Evolutionary conservation across 2,888 invertebrate genomes (phyloP), one percentile per base, ranked within the genome.

Genomic region (Drosophila heteroneura): DNA sequence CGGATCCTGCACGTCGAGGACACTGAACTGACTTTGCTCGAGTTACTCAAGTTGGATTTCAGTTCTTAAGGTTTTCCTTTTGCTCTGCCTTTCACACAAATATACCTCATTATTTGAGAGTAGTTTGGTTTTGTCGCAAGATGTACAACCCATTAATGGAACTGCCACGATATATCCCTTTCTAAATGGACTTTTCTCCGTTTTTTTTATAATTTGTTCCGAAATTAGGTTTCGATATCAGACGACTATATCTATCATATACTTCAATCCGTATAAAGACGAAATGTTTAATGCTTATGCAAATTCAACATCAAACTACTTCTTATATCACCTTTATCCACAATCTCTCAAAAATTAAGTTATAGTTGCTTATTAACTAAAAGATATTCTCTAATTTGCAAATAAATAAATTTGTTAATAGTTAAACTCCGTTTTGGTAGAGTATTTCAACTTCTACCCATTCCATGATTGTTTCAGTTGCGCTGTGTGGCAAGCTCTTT

Each of bases 401-500:
- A 44, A 12, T 2, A 44, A 12, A 22, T 44, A 0, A 0, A 12
- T 22, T 22, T 16, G 19, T 51, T 19, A 26, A 10, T 19, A 5
- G 3, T 22, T 1, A 12, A 28, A 16, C 16, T 51, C 1, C 5
- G 26, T 30, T 30, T n/a, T 39, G 16, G 2, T 4, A 26, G n/a
- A 16, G 58, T 32, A 44, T 58, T 44, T 22, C 10, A 19, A 22
- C 30, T 44, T 19, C 58, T 54, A 16, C 16, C 16, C 16, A 1
- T 16, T 47, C 4, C 33, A 10, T 33, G 26, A 28, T 57, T 12
- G 30, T 32, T 10, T 32, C 6, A 39, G 44, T 58, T 60, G 54
- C 30, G 30, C 32, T 41, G 57, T 51, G 67, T 52, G 60, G 68
- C 56, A 63, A 72, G 76, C 81, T 68, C 75, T 85, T 86, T 87